Evolutionary conservation across 2,888 invertebrate species (phyloP), one percentile per base, ranked within the genome.

Genomic region (Danaus chrysippus): DNA sequence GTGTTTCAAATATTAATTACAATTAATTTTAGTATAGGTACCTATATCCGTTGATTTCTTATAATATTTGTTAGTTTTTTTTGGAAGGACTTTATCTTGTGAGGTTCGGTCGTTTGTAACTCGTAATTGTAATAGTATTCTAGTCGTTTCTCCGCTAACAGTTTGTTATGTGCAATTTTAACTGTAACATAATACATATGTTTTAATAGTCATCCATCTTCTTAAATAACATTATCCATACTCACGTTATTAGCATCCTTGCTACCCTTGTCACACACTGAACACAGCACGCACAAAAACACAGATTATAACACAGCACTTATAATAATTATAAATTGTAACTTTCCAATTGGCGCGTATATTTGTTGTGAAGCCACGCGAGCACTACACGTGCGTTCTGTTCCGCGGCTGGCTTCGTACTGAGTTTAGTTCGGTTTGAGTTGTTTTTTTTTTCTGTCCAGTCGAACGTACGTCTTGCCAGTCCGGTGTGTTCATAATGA

Each of bases 211-310:
- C 23, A 6, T 34, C 23, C 8, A 34, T 34, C 23, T 34, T 34
- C 23, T 34, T 8, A 6, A 34, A 34, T 34, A 34, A 34, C 23
- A 34, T 34, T 34, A 34, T 34, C 23, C 8, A 34, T 34, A 34
- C 89, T 88, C 76, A 90, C 90, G 87, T 86, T 87, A 89, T 88
- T 78, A 89, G 87, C 90, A 90, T 90, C 76, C 83, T 56, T 75
- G 65, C 67, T 75, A 73, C 75, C 76, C 83, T 83, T 79, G 77
- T 71, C 84, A 74, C 81, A 86, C 85, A 77, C 82, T 34, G 6
- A 34, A 81, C 83, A 78, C 76, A 71, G 78, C 84, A 84, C 75
- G 75, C 85, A 82, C 85, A 81, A 43, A 81, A 82, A 77, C 77
- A 73, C 75, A 76, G 78, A 75, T 78, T 71, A 64, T n/a, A 67